These are phyloP conservation scores for Scomberomorus guttatus DNA, from an alignment of 2,797 vertebrate genomes.

Conservation along the genomic window DNA sequence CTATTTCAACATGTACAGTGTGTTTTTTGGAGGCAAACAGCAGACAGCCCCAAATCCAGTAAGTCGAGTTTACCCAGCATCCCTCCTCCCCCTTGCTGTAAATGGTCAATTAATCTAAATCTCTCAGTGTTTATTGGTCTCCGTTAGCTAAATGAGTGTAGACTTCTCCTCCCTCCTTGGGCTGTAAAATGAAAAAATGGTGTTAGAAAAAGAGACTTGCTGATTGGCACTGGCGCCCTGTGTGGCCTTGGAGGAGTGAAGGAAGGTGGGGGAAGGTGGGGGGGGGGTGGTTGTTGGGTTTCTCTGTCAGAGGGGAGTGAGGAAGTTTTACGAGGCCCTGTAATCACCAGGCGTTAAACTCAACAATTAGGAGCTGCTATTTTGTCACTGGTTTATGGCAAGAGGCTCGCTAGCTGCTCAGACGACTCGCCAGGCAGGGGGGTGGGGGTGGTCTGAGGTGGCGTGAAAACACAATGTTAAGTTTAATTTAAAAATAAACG, in stretches of 20 bases:
- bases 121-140: constrained; percentile 80
- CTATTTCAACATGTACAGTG: background rate
- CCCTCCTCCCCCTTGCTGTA: constrained; percentile 58
- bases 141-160: constrained; percentile 77
- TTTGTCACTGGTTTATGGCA: constrained; percentile 80
- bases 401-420: constrained; percentile 47
- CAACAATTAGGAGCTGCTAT: constrained; percentile 87
- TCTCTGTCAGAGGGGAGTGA: constrained; percentile 55
- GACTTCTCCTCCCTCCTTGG: constrained; percentile 74
- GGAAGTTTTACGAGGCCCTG: constrained; percentile 82
- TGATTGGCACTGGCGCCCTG: constrained; percentile 79
- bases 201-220: constrained; percentile 67
- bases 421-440: background rate
- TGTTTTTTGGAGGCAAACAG: constrained; percentile 1
- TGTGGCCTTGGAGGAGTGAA: constrained; percentile 79
- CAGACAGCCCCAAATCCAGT: constrained; percentile 47
- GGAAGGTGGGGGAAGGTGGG: constrained; percentile 3
- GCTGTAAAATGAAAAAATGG: constrained; percentile 73
- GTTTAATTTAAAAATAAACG: background rate
- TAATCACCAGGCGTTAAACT: constrained; percentile 87
- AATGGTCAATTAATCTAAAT: constrained; percentile 83
- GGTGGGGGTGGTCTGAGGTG: constrained; percentile 5
- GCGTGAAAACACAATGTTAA: background rate
- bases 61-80: constrained; percentile 59
- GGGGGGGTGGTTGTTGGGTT: constrained; percentile 31